These are phyloP conservation scores for Operophtera brumata DNA, from an alignment of 2,888 invertebrate genomes.

Conservation along the genomic window DNA sequence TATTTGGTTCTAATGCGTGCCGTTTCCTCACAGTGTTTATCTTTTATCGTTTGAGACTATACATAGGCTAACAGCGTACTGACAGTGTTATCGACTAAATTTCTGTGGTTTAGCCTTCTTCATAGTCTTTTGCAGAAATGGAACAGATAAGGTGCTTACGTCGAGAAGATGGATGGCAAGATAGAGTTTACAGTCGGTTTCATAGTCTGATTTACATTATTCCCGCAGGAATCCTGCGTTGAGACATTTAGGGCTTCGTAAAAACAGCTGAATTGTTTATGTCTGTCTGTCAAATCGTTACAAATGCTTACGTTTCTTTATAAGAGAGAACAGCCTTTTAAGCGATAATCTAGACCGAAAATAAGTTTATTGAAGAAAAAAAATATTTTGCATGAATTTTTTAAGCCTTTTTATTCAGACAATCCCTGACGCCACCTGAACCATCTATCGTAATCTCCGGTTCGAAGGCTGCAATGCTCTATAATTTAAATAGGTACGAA, in stretches of 20 bases:
- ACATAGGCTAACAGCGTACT: background rate
- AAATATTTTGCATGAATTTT: no score
- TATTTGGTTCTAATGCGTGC: no score
- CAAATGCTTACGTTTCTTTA: background rate
- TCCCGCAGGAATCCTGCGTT: background rate
- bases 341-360: no score
- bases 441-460: no score
- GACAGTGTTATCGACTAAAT: background rate
- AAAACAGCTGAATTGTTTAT: slow-evolving; percentile 7
- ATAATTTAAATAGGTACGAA: no score
- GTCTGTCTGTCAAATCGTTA: background rate
- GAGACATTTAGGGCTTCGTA: slow-evolving; percentile 1
- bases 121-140: background rate
- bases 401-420: no score
- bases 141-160: background rate
- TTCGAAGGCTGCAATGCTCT: no score
- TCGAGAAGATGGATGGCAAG: background rate
- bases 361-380: no score
- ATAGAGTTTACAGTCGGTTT: background rate
- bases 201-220: slow-evolving; percentile 5
- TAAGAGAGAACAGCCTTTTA: background rate
- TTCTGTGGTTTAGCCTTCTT: background rate
- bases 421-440: no score
- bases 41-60: no score
- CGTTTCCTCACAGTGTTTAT: no score